Evolutionary conservation across 2,888 invertebrate genomes (phyloP).

Genomic region (Andrena chrysosceles): DNA sequence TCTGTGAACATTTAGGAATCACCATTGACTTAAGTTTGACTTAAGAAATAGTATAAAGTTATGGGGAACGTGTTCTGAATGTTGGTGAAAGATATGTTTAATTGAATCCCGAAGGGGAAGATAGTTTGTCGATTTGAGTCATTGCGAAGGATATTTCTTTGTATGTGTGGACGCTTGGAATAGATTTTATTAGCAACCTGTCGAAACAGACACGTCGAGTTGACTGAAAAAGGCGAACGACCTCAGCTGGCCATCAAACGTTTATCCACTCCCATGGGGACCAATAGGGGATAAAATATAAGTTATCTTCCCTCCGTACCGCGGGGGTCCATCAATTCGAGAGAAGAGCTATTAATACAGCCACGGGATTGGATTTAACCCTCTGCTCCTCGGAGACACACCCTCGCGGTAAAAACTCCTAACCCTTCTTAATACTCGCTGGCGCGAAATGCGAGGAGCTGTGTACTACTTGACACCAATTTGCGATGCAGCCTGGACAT

Average conservation of each 20-base stretch:
- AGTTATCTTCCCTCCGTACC: constrained; percentile 71
- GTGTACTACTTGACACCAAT: constrained; percentile 60
- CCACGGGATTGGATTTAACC: constrained; percentile 79
- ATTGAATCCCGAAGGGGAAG: neutral
- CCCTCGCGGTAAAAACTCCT: constrained; percentile 74
- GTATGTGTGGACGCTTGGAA: neutral
- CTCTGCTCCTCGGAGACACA: constrained; percentile 69
- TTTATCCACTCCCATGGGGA: constrained; percentile 78
- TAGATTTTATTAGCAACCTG: constrained; percentile 52
- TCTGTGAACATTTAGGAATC: constrained; percentile 86
- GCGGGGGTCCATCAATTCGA: constrained; percentile 81
- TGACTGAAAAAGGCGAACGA: constrained; percentile 70
- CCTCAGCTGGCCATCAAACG: constrained; percentile 80
- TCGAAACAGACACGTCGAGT: constrained; percentile 34
- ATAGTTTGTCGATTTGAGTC: neutral
- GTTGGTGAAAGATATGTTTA: neutral
- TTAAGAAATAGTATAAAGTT: too few relatives aligned
- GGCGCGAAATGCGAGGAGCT: constrained; percentile 41
- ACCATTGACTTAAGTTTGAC: neutral
- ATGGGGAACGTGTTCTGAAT: neutral
- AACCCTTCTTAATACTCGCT: constrained; percentile 76
- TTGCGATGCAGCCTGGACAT: constrained; percentile 44
- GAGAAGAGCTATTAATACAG: constrained; percentile 82
- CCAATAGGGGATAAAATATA: constrained; percentile 80
- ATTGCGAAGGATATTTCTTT: neutral